Percentiles rank a stretch among this genome's conserved stretches.
Conservation (phyloP, 2,797 vertebrate species). For the Dicrostonyx torquatus region DNA sequence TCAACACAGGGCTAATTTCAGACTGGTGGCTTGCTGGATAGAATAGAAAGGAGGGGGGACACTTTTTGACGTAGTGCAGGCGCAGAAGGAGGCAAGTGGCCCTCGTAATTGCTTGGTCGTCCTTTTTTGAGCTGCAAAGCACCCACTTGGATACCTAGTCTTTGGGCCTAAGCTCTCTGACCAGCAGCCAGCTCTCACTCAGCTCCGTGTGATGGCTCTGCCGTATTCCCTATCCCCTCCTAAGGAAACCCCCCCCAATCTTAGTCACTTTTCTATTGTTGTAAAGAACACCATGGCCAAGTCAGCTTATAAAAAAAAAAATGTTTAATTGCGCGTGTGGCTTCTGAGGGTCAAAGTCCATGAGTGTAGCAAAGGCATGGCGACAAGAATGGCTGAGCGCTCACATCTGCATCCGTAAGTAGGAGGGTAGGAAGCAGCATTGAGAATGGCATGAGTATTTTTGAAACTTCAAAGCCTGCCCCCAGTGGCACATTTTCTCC, state of each 20-base stretch:
- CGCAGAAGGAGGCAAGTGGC: rapidly evolving
- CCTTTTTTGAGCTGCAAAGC: neutral
- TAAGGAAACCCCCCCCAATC: neutral
- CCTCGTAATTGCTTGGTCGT: neutral
- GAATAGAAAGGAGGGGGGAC: neutral
- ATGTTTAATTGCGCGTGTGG: neutral
- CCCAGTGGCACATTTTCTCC: neutral
- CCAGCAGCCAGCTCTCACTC: neutral
- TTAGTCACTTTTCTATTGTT: neutral
- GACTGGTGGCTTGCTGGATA: neutral
- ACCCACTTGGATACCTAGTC: neutral
- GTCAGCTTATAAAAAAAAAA: neutral
- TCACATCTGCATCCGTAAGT: neutral
- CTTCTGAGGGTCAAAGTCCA: neutral
- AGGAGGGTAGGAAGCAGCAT: neutral
- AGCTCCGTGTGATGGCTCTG: neutral
- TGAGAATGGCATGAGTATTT: neutral
- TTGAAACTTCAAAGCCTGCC: neutral
- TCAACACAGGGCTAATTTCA: neutral
- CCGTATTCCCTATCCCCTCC: neutral
- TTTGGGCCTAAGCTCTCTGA: neutral
- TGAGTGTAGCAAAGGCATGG: neutral
- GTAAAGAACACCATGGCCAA: neutral
- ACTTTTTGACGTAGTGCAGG: neutral
- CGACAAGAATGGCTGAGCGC: neutral